Conservation (phyloP, 1,140 invertebrate species). For the Myzus persicae region DNA sequence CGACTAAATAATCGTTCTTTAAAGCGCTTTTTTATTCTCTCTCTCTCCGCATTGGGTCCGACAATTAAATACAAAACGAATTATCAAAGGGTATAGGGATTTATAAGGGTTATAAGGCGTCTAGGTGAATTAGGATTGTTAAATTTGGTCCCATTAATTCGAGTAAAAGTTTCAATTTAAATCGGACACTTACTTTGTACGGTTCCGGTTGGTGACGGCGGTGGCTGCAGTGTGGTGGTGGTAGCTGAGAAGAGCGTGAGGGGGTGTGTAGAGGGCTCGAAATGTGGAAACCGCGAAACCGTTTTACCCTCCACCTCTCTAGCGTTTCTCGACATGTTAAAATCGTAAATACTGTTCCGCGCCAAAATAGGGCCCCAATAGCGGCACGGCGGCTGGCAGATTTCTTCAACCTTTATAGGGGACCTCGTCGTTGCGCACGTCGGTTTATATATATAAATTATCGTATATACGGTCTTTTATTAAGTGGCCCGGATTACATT, state of each 20-base stretch:
- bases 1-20: slow-evolving; percentile 46
- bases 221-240: background rate
- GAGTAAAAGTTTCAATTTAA: slow-evolving; percentile 59
- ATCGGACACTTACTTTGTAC: slow-evolving; percentile 56
- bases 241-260: background rate
- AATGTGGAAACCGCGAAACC: slow-evolving; percentile 49
- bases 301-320: slow-evolving; percentile 15
- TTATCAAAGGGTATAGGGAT: slow-evolving; percentile 45
- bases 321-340: background rate
- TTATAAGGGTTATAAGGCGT: slow-evolving; percentile 52
- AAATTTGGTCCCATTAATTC: slow-evolving; percentile 57
- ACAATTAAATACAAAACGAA: slow-evolving; percentile 55
- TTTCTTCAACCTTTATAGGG: slow-evolving; percentile 42
- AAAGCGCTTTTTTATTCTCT: slow-evolving; percentile 24
- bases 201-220: slow-evolving; percentile 17
- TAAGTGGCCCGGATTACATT: slow-evolving; percentile 53
- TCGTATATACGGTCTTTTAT: slow-evolving; percentile 52
- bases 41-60: background rate
- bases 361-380: background rate
- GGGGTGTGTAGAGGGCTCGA: background rate
- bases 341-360: slow-evolving; percentile 48
- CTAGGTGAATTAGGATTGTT: slow-evolving; percentile 58
- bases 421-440: background rate
- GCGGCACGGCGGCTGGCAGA: background rate
- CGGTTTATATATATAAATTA: slow-evolving; percentile 52